Evolutionary conservation across 2,888 invertebrate species (phyloP), one percentile per base, ranked within the genome.

Genomic region (Empis stercorea): DNA sequence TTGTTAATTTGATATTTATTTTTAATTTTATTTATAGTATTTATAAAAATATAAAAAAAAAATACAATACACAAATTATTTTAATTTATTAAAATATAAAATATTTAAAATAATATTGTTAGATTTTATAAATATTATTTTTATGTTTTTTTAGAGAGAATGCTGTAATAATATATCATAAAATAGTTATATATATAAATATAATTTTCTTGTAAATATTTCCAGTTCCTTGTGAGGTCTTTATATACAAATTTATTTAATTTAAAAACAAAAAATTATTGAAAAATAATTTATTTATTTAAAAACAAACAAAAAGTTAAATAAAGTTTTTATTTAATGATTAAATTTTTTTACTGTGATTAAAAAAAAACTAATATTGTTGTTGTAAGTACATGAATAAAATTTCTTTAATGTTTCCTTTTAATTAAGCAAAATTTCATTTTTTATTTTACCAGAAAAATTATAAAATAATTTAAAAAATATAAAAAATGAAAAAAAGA

Each of bases 311-410:
- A 45, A 46, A 51, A 47, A 51, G 54, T 37, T 48, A 40, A 37
- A 17, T 15, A 37, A 46, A 13, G n/a, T n/a, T n/a, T n/a, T n/a
- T n/a, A n/a, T n/a, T n/a, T n/a, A 30, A 17, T 9, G 15, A 34
- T 14, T 17, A 41, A 16, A 46, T 6, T 27, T n/a, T n/a, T n/a
- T n/a, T 27, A 48, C 50, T 47, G 47, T 50, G 50, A 46, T 48
- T 39, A 11, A 47, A 40, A 20, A 20, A 20, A 27, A 27, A 43
- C 27, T 20, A 42, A 14, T 4, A 27, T 4, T 27, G 23, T 27
- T 27, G 20, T 20, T n/a, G 20, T 20, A 27, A 27, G 23, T 27
- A 27, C 23, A 36, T n/a, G 5, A 37, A 10, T 16, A 10, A 37
- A 37, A 37, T 3, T 16, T 11, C 11, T 16, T 10, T n/a, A n/a